A percentile compares a stretch with the other conserved stretches of the same genome.
Conservation (phyloP, 2,113 vertebrate species). For the Aviceda subcristata region DNA sequence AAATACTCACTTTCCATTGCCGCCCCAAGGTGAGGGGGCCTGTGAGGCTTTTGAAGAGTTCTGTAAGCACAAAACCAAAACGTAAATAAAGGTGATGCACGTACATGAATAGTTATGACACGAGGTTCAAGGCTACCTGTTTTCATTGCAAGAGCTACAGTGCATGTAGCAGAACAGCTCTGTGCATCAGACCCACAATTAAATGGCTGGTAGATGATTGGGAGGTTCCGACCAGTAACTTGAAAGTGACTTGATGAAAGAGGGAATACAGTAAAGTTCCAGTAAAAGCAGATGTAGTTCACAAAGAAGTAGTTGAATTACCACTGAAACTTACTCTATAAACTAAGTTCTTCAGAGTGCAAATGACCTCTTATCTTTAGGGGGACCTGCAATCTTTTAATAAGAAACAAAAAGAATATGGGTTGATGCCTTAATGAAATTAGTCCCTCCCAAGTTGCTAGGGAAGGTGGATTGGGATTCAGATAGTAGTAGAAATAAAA, state of each 20-base stretch:
- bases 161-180: constrained; percentile 25
- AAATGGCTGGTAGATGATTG: constrained; percentile 55
- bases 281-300: constrained; percentile 64
- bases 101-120: constrained; percentile 56
- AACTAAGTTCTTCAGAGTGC: constrained; percentile 33
- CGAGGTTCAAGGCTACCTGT: constrained; percentile 14
- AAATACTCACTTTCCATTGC: constrained; percentile 94
- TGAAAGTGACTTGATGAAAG: constrained; percentile 67
- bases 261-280: constrained; percentile 47
- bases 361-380: constrained; percentile 47
- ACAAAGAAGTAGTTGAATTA: constrained; percentile 64
- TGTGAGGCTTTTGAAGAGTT: constrained; percentile 93
- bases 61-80: constrained; percentile 76
- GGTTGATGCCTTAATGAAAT: neutral
- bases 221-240: constrained; percentile 54
- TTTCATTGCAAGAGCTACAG: constrained; percentile 1
- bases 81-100: constrained; percentile 58
- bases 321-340: constrained; percentile 60
- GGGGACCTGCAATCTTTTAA: constrained; percentile 26
- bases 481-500: neutral
- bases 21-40: constrained; percentile 93
- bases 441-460: neutral
- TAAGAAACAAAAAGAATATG: neutral
- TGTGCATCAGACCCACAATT: neutral
- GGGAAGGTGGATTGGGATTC: neutral